These are phyloP conservation scores for Rotaria sp. DNA, from an alignment of 2,888 invertebrate genomes.

Conservation along the genomic window DNA sequence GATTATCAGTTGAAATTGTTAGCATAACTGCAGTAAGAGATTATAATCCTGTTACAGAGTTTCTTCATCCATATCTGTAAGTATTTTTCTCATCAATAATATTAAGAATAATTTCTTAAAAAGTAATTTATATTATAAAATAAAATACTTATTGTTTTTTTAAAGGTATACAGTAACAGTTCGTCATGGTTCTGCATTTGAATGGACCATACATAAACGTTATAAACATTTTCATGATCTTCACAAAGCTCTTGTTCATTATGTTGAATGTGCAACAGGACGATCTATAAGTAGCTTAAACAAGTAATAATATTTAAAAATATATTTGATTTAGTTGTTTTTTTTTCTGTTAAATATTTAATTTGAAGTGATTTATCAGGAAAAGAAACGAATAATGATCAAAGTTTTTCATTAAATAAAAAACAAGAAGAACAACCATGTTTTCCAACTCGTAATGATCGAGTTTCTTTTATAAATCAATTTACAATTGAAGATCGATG, in stretches of 20 bases:
- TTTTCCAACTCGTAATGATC: conserved; percentile 9
- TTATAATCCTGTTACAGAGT: conserved; percentile 64
- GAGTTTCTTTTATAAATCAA: conserved; percentile 25
- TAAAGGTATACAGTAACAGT: conserved; percentile 73
- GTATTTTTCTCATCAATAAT: conserved; percentile 52
- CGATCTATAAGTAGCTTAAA: neutral
- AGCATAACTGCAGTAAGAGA: neutral
- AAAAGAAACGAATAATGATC: neutral
- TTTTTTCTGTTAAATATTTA: neutral
- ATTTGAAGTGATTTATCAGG: neutral
- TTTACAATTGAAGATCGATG: conserved; percentile 20
- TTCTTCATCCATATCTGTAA: conserved; percentile 80
- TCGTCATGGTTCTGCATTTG: conserved; percentile 75
- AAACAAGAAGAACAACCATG: neutral
- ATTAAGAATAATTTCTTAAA: neutral
- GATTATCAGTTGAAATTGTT: neutral
- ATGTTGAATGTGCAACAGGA: conserved; percentile 41
- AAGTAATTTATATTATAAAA: no score
- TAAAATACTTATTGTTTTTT: neutral
- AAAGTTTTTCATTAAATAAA: neutral
- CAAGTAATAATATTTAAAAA: neutral
- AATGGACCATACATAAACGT: conserved; percentile 81
- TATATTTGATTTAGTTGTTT: neutral
- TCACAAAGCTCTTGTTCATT: conserved; percentile 75
- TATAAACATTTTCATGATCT: conserved; percentile 84